Base-by-base conservation (phyloP, 1,140 invertebrate species). In the Nixonia krombeini region DNA sequence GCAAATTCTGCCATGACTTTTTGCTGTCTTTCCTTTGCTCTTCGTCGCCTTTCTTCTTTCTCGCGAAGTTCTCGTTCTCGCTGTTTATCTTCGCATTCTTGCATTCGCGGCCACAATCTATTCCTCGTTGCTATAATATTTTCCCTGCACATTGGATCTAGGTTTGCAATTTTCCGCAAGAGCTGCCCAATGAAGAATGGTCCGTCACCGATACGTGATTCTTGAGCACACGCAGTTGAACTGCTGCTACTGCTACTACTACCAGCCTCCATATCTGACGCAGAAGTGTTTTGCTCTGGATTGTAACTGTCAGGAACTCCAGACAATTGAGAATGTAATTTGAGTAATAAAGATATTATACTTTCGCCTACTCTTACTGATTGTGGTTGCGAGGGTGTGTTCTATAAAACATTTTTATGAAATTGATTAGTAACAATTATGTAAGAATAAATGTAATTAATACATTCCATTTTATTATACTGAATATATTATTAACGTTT, bases 1-100 rank as follows among this genome's bases (percentile, higher is more conserved):
- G 94, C 94, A 88, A 98, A 97, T 73, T 98, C 94, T 25, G 91
- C 91, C 92, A 98, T 96, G 40, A 98, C 81, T 78, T 95, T 94
- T 73, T 94, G 90, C 78, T 98, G 96, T 9, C 95, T 88, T 75
- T 97, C 95, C 57, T 92, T 92, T 0, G 95, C 96, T 63, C 91
- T 89, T 49, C 91, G 88, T 29, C 94, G 88, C 41, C 94, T 91
- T 74, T 94, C 93, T 67, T 94, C 93, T 53, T 91, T 89, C 74
- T 94, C 93, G 18, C 87, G 88, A 35, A 90, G 88, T 75, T 95
- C 93, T 21, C 88, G 86, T 10, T 90, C 90, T 37, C 88, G 87
- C 45, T 90, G 89, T 71, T 92, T 92, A 45, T 92, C 90, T 74
- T 94, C 92, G 9, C 89, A 88, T 74, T 94, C 91, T 28, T 91